Evolutionary conservation across 2,797 vertebrate species (phyloP).

Genomic region (Cynodonichthys magdalenae): DNA sequence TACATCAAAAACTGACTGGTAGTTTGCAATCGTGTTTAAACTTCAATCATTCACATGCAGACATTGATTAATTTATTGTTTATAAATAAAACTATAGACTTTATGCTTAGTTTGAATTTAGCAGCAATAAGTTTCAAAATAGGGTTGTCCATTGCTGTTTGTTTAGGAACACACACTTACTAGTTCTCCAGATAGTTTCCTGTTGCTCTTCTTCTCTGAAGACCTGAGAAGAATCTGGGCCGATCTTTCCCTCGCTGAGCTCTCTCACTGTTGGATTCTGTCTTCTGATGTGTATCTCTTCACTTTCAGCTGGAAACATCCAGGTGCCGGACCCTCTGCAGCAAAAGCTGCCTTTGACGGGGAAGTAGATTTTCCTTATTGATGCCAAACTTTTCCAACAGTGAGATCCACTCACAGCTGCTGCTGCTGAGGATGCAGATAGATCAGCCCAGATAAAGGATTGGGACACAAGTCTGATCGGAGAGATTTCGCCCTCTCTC

Average conservation of each 20-base stretch:
- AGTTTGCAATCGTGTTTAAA: too few relatives aligned
- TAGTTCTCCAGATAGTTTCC: constrained; percentile 39
- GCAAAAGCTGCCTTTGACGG: constrained; percentile 65
- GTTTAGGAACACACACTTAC: constrained; percentile 30
- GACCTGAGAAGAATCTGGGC: constrained; percentile 11
- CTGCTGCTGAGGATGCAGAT: constrained; percentile 37
- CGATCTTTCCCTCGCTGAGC: constrained; percentile 11
- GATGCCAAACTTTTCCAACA: constrained; percentile 65
- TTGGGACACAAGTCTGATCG: constrained; percentile 50
- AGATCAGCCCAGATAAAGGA: constrained; percentile 33
- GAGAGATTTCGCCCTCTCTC: constrained; percentile 28
- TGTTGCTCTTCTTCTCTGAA: constrained; percentile 49
- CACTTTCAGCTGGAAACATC: constrained; percentile 47
- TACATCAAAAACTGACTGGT: too few relatives aligned
- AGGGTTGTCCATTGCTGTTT: neutral
- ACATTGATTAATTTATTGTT: neutral
- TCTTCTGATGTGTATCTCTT: constrained; percentile 15
- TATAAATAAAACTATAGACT: too few relatives aligned
- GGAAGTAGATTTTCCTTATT: constrained; percentile 61
- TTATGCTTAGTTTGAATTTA: too few relatives aligned
- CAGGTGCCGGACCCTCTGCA: constrained; percentile 53
- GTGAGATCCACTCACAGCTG: constrained; percentile 61
- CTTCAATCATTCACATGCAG: neutral
- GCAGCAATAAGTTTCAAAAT: neutral
- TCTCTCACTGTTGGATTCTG: constrained; percentile 3